Evolutionary conservation across 2,113 vertebrate species (phyloP).

Genomic region (Taxidea taxus): DNA sequence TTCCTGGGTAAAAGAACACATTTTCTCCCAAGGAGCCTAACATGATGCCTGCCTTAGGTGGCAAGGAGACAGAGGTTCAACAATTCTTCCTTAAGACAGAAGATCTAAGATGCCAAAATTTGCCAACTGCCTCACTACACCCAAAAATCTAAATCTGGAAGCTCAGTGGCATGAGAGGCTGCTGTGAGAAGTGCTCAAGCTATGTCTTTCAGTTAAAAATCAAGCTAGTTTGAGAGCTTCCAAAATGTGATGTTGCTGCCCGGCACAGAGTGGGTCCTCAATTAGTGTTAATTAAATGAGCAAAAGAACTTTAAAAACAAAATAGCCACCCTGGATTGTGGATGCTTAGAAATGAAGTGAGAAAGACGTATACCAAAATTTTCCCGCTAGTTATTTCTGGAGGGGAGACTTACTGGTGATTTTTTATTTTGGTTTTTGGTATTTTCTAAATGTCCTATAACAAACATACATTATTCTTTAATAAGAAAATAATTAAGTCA

Average conservation of each 20-base stretch:
- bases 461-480: background rate
- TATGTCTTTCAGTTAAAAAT: constrained; percentile 50
- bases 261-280: constrained; percentile 44
- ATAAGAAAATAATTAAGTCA: background rate
- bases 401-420: background rate
- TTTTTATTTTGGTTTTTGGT: background rate
- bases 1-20: background rate
- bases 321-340: background rate
- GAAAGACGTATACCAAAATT: background rate
- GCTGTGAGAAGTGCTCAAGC: constrained; percentile 44
- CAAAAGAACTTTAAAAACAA: constrained; percentile 44
- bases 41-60: background rate
- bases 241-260: constrained; percentile 38
- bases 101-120: constrained; percentile 50
- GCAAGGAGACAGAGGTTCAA: background rate
- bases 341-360: constrained; percentile 10
- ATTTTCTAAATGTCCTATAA: constrained; percentile 42
- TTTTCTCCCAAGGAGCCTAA: background rate
- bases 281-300: constrained; percentile 47
- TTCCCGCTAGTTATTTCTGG: background rate
- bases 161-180: constrained; percentile 34
- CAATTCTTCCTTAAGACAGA: constrained; percentile 30
- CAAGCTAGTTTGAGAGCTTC: constrained; percentile 53
- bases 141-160: constrained; percentile 70
- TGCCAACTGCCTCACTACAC: constrained; percentile 67